Base-by-base conservation (phyloP, 2,797 vertebrate genomes). In the Catharus ustulatus region DNA sequence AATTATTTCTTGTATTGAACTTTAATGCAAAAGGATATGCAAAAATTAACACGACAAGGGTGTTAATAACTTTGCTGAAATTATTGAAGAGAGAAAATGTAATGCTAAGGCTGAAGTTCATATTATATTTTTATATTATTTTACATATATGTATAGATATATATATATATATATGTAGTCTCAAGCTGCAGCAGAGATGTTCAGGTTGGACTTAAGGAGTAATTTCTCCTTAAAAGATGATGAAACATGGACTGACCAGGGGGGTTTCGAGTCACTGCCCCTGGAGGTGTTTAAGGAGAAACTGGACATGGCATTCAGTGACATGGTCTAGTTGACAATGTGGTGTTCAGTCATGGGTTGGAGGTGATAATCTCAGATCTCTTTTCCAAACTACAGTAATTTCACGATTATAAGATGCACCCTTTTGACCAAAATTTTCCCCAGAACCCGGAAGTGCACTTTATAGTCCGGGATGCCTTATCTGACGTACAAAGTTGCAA, bases 1-100 rank as follows among this genome's bases (percentile, higher is more conserved):
- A 64, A 94, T 90, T 91, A 75, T 95, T 80, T 84, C 36, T 84
- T 63, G 5, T 54, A 88, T 76, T 84, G 46, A 84, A 76, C 45
- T 81, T 73, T 73, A 86, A 69, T 67, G n/a, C 43, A 74, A 87
- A 89, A 61, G 36, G 20, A 55, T 34, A 82, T 40, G 21, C 12
- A 89, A 75, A 76, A 73, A 75, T 80, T 91, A 89, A 57, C 62
- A 77, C 5, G 4, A 66, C 13, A 81, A 46, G 54, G 16, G n/a
- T n/a, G 11, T 6, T 42, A 58, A 87, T 40, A 76, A 73, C 17
- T 79, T 92, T 20, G 5, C 19, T 79, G 38, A 82, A 85, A 42
- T 7, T 72, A 55, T 36, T 63, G 48, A 63, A 66, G 46, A 51
- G 9, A 46, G 11, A 82, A 22, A 87, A 76, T 58, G 32, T 64